Evolutionary conservation across 2,888 invertebrate species (phyloP).

Genomic region (Tetramorium bicarinatum): DNA sequence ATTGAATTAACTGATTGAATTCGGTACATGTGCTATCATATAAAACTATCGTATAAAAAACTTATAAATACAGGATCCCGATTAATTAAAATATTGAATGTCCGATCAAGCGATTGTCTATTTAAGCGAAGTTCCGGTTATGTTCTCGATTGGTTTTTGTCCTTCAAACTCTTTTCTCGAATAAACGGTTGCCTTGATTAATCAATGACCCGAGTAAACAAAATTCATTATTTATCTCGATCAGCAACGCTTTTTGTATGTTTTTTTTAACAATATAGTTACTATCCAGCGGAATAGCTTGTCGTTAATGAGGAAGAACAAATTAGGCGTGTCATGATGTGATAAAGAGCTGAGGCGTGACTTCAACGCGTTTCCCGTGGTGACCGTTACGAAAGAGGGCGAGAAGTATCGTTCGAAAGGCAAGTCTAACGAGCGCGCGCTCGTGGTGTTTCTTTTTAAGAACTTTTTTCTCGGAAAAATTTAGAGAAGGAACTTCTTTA

Average conservation of each 20-base stretch:
- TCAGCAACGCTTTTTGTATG: not conserved
- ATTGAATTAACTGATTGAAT: not conserved
- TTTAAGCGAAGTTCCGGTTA: not conserved
- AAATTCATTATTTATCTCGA: conserved; percentile 12
- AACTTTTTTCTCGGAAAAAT: conserved; percentile 21
- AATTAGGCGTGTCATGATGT: conserved; percentile 35
- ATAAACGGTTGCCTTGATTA: not conserved
- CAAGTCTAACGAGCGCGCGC: conserved; percentile 9
- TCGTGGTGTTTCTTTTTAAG: not conserved
- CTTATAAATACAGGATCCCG: not conserved
- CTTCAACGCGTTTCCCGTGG: conserved; percentile 31
- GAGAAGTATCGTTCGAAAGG: conserved; percentile 36
- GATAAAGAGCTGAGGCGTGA: conserved; percentile 44
- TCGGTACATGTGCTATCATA: not conserved
- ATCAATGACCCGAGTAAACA: conserved; percentile 16
- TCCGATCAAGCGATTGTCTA: not conserved
- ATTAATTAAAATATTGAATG: not conserved
- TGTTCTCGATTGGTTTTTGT: not conserved
- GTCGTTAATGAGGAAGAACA: conserved; percentile 34
- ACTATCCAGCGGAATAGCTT: conserved; percentile 11
- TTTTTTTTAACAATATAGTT: not conserved
- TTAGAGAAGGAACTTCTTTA: not conserved
- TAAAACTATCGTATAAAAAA: not conserved
- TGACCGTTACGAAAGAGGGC: conserved; percentile 21
- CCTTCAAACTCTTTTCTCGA: not conserved